Conservation (phyloP, 2,888 invertebrate species). For the Cantharis flavilabris region DNA sequence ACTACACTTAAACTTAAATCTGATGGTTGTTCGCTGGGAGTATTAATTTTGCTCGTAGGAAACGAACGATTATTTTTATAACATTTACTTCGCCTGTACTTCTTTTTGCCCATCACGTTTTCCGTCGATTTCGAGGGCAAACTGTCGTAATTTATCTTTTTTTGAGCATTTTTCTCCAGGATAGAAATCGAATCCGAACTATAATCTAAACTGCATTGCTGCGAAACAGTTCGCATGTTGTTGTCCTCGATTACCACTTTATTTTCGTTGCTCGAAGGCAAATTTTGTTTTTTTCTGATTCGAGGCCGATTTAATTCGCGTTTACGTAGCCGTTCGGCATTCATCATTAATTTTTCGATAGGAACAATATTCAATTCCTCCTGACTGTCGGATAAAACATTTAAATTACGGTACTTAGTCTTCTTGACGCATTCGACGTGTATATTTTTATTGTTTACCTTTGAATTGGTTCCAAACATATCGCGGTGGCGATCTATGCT, state of each 20-base stretch:
- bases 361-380: conserved; percentile 58
- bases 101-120: conserved; percentile 5
- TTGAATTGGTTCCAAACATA: conserved; percentile 72
- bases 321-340: conserved; percentile 45
- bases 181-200: conserved; percentile 61
- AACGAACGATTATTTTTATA: conserved; percentile 10
- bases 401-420: conserved; percentile 65
- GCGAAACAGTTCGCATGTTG: conserved; percentile 68
- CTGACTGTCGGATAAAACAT: conserved; percentile 67
- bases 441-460: conserved; percentile 81
- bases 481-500: conserved; percentile 58
- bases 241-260: conserved; percentile 37
- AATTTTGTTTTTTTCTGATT: conserved; percentile 42
- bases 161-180: conserved; percentile 9
- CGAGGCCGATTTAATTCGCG: conserved; percentile 41
- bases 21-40: conserved; percentile 24
- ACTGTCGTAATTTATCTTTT: conserved; percentile 51
- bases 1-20: conserved; percentile 46
- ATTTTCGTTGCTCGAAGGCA: conserved; percentile 23
- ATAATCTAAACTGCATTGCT: conserved; percentile 73
- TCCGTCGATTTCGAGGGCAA: not conserved
- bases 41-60: conserved; percentile 2
- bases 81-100: not conserved
- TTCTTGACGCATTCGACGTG: conserved; percentile 71
- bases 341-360: conserved; percentile 47